Conservation (phyloP, 1,140 invertebrate genomes). For the Palaemon carinicauda region DNA sequence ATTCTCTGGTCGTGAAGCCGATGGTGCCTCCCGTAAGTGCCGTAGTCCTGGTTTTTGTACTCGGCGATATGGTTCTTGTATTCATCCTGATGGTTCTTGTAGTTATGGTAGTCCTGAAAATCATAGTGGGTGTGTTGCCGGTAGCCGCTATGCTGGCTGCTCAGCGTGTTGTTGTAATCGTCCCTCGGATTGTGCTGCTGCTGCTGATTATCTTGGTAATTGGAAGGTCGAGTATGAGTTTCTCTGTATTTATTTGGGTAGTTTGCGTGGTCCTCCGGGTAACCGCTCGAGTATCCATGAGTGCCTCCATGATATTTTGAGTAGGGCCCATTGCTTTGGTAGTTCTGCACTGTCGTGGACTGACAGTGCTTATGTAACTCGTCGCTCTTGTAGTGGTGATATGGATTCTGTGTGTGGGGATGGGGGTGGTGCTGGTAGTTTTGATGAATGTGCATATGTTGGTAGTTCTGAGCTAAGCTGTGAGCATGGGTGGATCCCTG, state of each 20-base stretch:
- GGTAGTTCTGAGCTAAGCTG: slow-evolving; percentile 6
- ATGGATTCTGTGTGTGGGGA: slow-evolving; percentile 42
- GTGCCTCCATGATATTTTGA: slow-evolving; percentile 3
- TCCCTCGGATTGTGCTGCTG: not conserved
- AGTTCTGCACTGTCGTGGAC: not conserved
- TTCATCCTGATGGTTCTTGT: slow-evolving; percentile 48
- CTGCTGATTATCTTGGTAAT: slow-evolving; percentile 31
- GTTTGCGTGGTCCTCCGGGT: slow-evolving; percentile 22
- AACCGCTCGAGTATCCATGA: not conserved
- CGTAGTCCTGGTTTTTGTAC: slow-evolving; percentile 29
- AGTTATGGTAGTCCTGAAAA: slow-evolving; percentile 52
- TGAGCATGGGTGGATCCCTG: slow-evolving; percentile 38
- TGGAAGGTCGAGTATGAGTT: not conserved
- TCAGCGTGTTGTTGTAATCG: slow-evolving; percentile 27
- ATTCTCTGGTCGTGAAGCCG: slow-evolving; percentile 33
- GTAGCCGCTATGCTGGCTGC: slow-evolving; percentile 18
- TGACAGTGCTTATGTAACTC: slow-evolving; percentile 33
- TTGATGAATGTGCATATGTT: slow-evolving; percentile 27
- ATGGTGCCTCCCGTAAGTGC: slow-evolving; percentile 21
- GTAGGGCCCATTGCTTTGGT: slow-evolving; percentile 42
- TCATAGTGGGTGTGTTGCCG: slow-evolving; percentile 31
- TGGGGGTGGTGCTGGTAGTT: slow-evolving; percentile 45
- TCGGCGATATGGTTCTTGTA: slow-evolving; percentile 33
- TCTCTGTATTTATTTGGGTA: slow-evolving; percentile 40
- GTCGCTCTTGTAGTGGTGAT: slow-evolving; percentile 49